Evolutionary conservation across 2,797 vertebrate species (phyloP).

Genomic region (Ambastaia sidthimunki): DNA sequence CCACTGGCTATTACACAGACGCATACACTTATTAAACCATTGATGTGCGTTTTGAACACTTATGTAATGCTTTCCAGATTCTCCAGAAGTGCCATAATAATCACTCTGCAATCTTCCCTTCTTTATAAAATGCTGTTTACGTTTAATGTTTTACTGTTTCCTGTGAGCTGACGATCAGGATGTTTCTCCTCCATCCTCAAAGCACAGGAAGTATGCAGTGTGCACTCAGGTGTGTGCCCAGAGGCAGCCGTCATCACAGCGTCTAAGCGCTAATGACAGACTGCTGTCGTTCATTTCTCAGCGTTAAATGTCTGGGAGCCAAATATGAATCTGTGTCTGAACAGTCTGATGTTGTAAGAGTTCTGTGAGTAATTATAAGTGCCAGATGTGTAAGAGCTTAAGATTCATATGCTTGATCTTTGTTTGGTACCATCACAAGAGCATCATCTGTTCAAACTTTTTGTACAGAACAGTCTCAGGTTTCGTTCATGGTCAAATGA

Average conservation of each 20-base stretch:
- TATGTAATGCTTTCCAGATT: not conserved
- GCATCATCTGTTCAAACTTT: not conserved
- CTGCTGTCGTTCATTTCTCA: not conserved
- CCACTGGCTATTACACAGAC: not conserved
- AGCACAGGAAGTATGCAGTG: slow-evolving; percentile 36
- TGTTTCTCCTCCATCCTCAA: slow-evolving; percentile 15
- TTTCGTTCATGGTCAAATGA: not conserved
- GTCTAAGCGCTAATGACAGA: slow-evolving; percentile 42
- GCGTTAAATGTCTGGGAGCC: not conserved
- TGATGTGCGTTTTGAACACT: not conserved
- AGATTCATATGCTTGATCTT: slow-evolving; percentile 1
- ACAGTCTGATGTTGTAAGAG: slow-evolving; percentile 10
- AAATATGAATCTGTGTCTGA: not conserved
- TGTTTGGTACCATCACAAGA: slow-evolving; percentile 2
- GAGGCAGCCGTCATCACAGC: slow-evolving; percentile 12
- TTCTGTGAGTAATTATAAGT: slow-evolving; percentile 13
- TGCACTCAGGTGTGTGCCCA: slow-evolving; percentile 31
- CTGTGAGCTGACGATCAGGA: slow-evolving; percentile 10
- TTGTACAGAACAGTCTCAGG: not conserved
- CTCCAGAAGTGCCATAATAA: not conserved
- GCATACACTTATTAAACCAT: not conserved
- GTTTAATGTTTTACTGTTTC: slow-evolving; percentile 3
- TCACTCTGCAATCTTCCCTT: not conserved
- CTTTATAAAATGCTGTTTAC: not conserved
- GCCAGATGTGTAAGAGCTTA: not conserved